Evolutionary conservation across 1,140 invertebrate genomes (phyloP), one percentile per base, ranked within the genome.

Genomic region (Ctenoplectra terminalis): DNA sequence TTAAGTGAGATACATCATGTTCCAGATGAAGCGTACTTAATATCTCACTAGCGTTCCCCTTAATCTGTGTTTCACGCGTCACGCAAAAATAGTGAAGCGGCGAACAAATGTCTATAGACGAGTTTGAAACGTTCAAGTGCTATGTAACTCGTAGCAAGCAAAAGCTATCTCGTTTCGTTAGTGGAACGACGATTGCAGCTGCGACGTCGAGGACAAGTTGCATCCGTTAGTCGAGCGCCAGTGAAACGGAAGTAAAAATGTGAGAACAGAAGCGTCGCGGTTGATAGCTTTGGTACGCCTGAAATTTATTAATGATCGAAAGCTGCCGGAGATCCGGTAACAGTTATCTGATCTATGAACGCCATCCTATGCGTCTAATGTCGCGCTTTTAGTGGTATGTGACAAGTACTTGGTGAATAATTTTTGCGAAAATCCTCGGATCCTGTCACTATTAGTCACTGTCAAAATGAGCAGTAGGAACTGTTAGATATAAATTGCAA

Each of bases 221-320:
- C 60, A 26, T 29, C 46, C n/a, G 73, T 74, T 63, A 74, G 23
- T 0, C 23, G 43, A 2, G 23, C 13, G n/a, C 17, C 9, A 8
- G 7, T 6, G 46, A 48, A 48, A 78, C 23, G 40, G 1, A 37
- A 58, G 20, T 9, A 46, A 69, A 31, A 58, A 40, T 60, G 40
- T 29, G 40, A 69, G 43, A 63, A 73, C 54, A 31, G 40, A 40
- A 23, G 37, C 48, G 46, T 66, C 61, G 46, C 26, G 50, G 34
- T 26, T 29, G 29, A 43, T 72, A 26, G 26, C 7, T 29, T 1
- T 43, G 34, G 26, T 43, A 29, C 31, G 37, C 40, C 31, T n/a
- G 48, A 67, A 26, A 56, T n/a, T 67, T 66, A 56, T 78, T 70
- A 60, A 70, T 48, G 75, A 60, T 77, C 29, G 63, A 67, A 67